Base-by-base conservation (phyloP, 1,140 invertebrate genomes). In the Orius insidiosus region DNA sequence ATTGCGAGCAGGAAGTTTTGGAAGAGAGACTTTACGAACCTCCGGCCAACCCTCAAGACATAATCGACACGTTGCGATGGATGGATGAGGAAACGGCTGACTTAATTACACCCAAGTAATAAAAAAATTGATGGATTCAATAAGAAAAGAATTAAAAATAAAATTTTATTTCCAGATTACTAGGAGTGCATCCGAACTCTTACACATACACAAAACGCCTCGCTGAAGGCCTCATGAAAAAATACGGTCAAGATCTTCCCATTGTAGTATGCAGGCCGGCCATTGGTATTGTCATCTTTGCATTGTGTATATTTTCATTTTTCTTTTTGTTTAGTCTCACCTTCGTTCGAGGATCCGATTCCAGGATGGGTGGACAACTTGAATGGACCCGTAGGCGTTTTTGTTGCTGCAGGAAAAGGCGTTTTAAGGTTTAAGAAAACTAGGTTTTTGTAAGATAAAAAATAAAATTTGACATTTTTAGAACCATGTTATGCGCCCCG, bases 41-140 rank as follows among this genome's bases (percentile, higher is more conserved):
- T 5, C 68, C 71, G 1, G 68, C 73, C 10, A 66, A 80, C 54
- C 79, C 80, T 1, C 61, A 79, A 16, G 76, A 82, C 37, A 63
- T 85, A 1, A 75, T 83, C 45, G 67, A 70, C 42, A 60, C 76
- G n/a, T 69, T 77, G 1, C 61, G 74, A 52, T 84, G 80, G 79
- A 68, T 85, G 60, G 70, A 78, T 19, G 69, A 76, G 3, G 66
- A 74, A 9, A 68, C 74, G n/a, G 56, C 85, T 8, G 68, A 79
- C 44, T 59, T 67, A 2, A 67, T 82, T 7, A 75, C 79, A 1
- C 72, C 76, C 1, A 69, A 69, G 54, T 69, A 64, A 14, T 48
- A 6, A n/a, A 40, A 47, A 45, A 40, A 16, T 18, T 13, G 7
- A 24, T 4, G n/a, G n/a, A n/a, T n/a, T n/a, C n/a, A 24, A 24